phyloP scores from a whole-genome alignment of 2,888 invertebrate genomes.

The Atrina japonica region DNA sequence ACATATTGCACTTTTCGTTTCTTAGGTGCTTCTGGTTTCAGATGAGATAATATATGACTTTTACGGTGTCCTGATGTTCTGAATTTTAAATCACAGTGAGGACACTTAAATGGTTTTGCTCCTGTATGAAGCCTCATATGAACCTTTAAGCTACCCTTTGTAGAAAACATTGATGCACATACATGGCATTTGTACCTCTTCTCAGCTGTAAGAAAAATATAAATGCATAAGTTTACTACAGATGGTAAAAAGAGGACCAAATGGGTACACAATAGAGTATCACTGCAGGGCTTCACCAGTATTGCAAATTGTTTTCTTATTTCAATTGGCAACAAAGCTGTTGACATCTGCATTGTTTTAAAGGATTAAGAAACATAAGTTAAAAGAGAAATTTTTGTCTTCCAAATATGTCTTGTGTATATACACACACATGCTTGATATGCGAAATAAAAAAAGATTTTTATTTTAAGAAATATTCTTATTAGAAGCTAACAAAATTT shows the following conservation, averaged over 20 bases:
- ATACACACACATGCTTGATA: no score
- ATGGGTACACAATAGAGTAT: not conserved
- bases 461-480: no score
- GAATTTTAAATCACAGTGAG: constrained; percentile 88
- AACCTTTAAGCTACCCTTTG: constrained; percentile 80
- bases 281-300: no score
- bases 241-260: not conserved
- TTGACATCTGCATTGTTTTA: no score
- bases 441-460: no score
- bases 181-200: constrained; percentile 80
- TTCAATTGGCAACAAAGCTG: no score
- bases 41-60: constrained; percentile 84
- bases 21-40: constrained; percentile 72
- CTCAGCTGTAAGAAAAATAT: constrained; percentile 64
- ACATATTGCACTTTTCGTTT: constrained; percentile 42
- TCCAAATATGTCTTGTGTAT: no score
- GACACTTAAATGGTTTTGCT: constrained; percentile 91
- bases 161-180: constrained; percentile 80
- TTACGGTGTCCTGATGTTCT: constrained; percentile 86
- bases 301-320: no score
- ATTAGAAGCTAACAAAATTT: no score
- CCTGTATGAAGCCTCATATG: constrained; percentile 82
- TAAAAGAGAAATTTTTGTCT: no score
- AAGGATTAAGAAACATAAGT: no score
- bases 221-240: not conserved